A percentile compares a stretch with the other conserved stretches of the same genome.
These are phyloP conservation scores for Sebastes steindachneri DNA, from an alignment of 2,797 vertebrate genomes.

Conservation along the genomic window DNA sequence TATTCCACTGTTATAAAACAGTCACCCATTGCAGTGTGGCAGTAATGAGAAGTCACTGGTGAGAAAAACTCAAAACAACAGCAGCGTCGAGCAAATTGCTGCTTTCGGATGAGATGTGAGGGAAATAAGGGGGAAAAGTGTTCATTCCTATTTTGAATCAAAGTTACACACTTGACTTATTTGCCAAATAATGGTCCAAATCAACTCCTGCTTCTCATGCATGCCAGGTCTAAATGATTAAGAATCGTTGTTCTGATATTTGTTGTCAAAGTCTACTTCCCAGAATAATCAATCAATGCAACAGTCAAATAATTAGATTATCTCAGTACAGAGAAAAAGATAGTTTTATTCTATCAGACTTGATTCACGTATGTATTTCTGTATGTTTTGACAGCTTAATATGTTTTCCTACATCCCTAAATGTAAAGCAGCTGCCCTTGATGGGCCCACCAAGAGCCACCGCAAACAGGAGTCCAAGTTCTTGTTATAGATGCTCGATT, in stretches of 20 bases:
- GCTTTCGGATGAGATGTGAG: slow-evolving; percentile 16
- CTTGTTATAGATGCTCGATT: slow-evolving; percentile 28
- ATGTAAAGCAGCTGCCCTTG: slow-evolving; percentile 7
- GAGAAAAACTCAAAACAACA: background rate
- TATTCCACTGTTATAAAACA: slow-evolving; percentile 10
- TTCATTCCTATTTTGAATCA: background rate
- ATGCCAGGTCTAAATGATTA: background rate
- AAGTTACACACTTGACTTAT: slow-evolving; percentile 7
- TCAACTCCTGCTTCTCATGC: background rate
- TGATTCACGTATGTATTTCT: background rate
- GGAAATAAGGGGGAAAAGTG: background rate
- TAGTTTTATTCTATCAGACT: background rate
- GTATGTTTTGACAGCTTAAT: background rate
- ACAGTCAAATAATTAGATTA: background rate
- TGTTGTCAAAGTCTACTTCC: background rate
- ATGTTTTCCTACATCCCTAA: background rate
- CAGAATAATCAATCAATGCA: background rate
- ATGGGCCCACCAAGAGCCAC: background rate
- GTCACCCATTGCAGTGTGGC: background rate
- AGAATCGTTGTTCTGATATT: background rate
- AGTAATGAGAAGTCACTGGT: slow-evolving; percentile 3
- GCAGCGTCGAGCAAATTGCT: slow-evolving; percentile 1
- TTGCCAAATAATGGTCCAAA: background rate
- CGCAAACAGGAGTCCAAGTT: slow-evolving; percentile 21
- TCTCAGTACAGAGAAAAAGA: background rate